Evolutionary conservation across 2,797 vertebrate genomes (phyloP), one percentile per base, ranked within the genome.

Genomic region (Trachurus trachurus): DNA sequence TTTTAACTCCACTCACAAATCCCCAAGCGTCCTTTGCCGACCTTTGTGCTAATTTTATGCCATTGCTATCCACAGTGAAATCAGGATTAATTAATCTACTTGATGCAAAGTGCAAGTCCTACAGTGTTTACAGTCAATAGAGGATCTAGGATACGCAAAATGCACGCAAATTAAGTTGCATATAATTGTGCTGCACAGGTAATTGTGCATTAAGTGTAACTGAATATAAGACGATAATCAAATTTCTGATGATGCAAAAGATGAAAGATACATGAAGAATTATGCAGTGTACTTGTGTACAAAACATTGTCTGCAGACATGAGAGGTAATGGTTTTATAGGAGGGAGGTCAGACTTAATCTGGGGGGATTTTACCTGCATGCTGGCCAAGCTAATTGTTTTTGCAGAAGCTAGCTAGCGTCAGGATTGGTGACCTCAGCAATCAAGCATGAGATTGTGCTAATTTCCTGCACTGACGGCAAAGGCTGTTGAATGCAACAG

Each of bases 391-490:
- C 65, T 66, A 76, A 72, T 60, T 66, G 57, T 73, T 88, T 71
- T 76, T 56, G 63, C 47, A 74, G 65, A 66, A 39, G 73, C 53
- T 56, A 54, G 72, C 50, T 52, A 59, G 71, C 16, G 2, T 69
- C 65, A 78, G 59, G 67, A 70, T 56, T 66, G 52, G 45, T 78
- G 73, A 89, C 78, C 86, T 83, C 22, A 72, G 47, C 45, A 71
- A 64, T 69, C 75, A 44, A 56, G 31, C 17, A 22, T 81, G 69
- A 84, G 81, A 75, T 68, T 81, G 83, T 39, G 66, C 84, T 87
- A 44, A 78, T 87, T 93, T 89, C 82, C 66, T 70, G 76, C 52
- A 82, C 89, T 83, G 90, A 89, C 83, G 87, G 75, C 86, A 91
- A 71, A 85, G 84, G 52, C 72, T 78, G 34, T 37, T 60, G 66